Conservation (phyloP, 2,797 vertebrate genomes). For the Poecilia velifera region DNA sequence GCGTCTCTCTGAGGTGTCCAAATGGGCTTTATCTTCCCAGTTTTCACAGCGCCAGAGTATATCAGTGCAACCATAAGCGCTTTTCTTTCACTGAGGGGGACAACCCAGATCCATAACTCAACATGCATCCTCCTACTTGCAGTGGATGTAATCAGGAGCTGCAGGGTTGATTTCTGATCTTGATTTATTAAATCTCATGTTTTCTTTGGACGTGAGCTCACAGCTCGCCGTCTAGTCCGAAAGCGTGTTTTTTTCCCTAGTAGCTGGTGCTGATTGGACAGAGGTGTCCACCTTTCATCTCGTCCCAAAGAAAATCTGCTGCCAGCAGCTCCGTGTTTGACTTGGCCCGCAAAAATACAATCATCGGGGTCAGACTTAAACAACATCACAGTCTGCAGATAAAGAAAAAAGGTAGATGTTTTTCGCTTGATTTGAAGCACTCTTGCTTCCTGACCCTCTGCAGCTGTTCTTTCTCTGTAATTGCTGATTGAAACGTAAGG, state of each 20-base stretch:
- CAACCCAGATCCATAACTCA: constrained; percentile 54
- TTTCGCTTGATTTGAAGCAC: constrained; percentile 50
- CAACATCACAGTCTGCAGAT: constrained; percentile 50
- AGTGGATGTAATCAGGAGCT: constrained; percentile 59
- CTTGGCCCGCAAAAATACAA: constrained; percentile 58
- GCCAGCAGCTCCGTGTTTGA: constrained; percentile 77
- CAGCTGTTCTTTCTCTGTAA: constrained; percentile 56
- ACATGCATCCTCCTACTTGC: constrained; percentile 67
- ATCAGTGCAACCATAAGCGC: constrained; percentile 32
- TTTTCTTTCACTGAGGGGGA: constrained; percentile 48
- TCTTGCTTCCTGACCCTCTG: constrained; percentile 54
- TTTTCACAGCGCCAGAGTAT: constrained; percentile 40
- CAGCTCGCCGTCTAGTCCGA: constrained; percentile 29
- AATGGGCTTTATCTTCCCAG: constrained; percentile 59
- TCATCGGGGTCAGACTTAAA: constrained; percentile 45
- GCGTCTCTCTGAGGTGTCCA: constrained; percentile 44
- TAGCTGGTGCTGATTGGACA: constrained; percentile 58
- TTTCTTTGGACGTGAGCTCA: constrained; percentile 78
- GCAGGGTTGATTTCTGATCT: constrained; percentile 70
- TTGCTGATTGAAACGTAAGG: constrained; percentile 47
- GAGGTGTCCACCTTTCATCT: constrained; percentile 70
- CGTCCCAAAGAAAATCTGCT: constrained; percentile 70
- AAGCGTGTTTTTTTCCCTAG: constrained; percentile 71
- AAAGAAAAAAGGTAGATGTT: constrained; percentile 51
- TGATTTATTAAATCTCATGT: constrained; percentile 75